Evolutionary conservation across 2,113 vertebrate species (phyloP).

Genomic region (Microtus pennsylvanicus): DNA sequence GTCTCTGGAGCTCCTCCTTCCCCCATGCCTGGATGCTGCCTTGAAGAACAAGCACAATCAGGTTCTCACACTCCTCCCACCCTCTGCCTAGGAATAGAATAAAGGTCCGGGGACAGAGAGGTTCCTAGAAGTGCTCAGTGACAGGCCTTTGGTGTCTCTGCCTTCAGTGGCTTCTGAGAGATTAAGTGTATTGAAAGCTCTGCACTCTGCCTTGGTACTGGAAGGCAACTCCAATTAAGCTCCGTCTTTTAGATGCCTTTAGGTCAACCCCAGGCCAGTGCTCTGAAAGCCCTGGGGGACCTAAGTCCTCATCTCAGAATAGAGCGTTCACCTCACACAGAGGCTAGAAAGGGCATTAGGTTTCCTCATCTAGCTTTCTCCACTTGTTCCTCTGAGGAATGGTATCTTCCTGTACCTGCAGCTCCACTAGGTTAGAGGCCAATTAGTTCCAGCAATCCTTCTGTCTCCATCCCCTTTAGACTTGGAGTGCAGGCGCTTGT

Average conservation of each 20-base stretch:
- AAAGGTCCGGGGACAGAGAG: background rate
- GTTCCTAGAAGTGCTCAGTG: background rate
- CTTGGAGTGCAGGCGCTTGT: background rate
- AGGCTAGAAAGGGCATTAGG: background rate
- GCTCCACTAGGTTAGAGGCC: background rate
- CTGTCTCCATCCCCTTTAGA: background rate
- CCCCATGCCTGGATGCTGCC: accelerated
- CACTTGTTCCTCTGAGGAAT: background rate
- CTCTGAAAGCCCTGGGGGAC: background rate
- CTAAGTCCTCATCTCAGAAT: background rate
- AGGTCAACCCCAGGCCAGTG: background rate
- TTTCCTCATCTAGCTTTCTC: background rate
- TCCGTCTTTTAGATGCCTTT: background rate
- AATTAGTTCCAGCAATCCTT: background rate
- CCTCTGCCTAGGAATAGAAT: background rate
- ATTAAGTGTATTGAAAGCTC: background rate
- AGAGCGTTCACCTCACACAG: background rate
- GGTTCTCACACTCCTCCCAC: background rate
- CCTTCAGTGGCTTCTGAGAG: background rate
- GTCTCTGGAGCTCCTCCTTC: background rate
- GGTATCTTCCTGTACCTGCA: background rate
- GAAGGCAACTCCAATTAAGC: background rate
- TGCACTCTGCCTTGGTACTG: background rate
- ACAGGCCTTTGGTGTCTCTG: background rate
- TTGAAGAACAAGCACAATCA: background rate